Evolutionary conservation across 2,797 vertebrate species (phyloP).

Genomic region (Spea hammondii): DNA sequence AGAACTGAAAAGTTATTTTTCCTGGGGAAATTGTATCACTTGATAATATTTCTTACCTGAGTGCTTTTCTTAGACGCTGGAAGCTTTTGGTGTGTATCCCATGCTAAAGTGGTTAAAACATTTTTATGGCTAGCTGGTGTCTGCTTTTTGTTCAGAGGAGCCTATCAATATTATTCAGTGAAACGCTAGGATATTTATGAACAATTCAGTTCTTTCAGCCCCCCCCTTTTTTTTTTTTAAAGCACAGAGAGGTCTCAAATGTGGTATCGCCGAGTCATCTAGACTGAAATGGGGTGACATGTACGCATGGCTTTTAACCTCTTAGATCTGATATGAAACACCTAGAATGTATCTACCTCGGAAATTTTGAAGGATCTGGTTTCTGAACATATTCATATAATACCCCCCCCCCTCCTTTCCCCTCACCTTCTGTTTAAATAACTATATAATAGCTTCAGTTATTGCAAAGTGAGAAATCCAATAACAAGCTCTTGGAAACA

Average conservation of each 20-base stretch:
- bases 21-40: not conserved
- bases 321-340: constrained; percentile 42
- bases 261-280: not conserved
- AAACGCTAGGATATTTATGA: not conserved
- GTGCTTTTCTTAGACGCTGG: not conserved
- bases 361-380: constrained; percentile 21
- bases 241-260: not conserved
- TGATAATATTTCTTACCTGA: not conserved
- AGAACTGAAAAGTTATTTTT: not conserved
- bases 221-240: not conserved
- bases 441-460: constrained; percentile 2
- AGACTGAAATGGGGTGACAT: not conserved
- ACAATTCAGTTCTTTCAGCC: not conserved
- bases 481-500: constrained; percentile 9
- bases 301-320: not conserved
- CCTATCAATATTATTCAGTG: constrained; percentile 5
- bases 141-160: constrained; percentile 8
- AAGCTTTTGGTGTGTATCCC: not conserved
- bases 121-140: not conserved
- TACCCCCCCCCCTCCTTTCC: not conserved
- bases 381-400: constrained; percentile 1
- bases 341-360: constrained; percentile 25
- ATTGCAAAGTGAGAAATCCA: constrained; percentile 29
- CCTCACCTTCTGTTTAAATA: constrained; percentile 9
- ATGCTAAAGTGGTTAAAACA: not conserved